Evolutionary conservation across 2,888 invertebrate genomes (phyloP), one percentile per base, ranked within the genome.

Genomic region (Beris chalybata): DNA sequence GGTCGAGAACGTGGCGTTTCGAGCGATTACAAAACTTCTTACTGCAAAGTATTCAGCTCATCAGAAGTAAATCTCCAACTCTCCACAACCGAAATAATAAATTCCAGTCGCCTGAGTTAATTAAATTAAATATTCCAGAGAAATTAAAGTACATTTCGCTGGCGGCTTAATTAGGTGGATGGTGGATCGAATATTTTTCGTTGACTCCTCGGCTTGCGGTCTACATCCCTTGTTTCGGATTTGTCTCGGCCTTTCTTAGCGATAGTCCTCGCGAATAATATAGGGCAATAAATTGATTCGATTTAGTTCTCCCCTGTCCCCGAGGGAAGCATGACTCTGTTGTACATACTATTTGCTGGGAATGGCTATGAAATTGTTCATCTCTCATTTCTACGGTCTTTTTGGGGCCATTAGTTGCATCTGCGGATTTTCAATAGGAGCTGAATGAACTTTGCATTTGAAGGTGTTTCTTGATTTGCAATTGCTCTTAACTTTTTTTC

Each of bases 41-140:
- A 3, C 22, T 22, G 22, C 22, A 22, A 38, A 38, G 9, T 38
- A 9, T 38, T 38, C 7, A 38, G 38, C 38, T 38, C 5, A 38
- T 38, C 38, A 38, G 38, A 38, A 38, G 38, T 5, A 38, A 38
- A 38, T 38, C 38, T 38, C 9, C 7, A 38, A 38, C 9, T 38
- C 38, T 38, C 9, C 22, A 9, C 61, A 52, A 43, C 50, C 22
- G 12, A 61, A 50, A 61, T 38, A 61, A 38, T 61, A 38, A 61
- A 61, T 52, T 50, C 43, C 22, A 58, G 58, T 29, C 61, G 50
- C 48, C 22, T 22, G 38, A 67, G 55, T 67, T 67, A 67, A 67
- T 67, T 67, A 67, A 67, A 67, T 67, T 67, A 67, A 67, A 67
- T 67, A 67, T 67, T 67, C 67, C 48, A 54, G 11, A 47, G 59